Conservation (phyloP, 1,140 invertebrate genomes). For the Heliconius hermathena region DNA sequence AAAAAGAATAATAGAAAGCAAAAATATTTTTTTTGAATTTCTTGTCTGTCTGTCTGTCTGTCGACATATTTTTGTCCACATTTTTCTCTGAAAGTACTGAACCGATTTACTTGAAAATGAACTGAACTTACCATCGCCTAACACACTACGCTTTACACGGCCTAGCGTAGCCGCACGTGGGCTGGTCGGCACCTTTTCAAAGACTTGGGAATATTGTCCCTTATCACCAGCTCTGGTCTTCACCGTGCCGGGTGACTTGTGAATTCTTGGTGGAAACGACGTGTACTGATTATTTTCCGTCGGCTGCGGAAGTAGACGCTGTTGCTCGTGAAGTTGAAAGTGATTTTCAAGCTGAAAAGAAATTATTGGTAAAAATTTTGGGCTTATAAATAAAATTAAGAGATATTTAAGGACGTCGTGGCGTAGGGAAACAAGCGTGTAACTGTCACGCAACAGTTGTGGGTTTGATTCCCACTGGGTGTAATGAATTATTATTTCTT, state of each 20-base stretch:
- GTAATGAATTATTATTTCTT: too few relatives aligned
- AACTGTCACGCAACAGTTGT: too few relatives aligned
- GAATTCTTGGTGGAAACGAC: constrained; percentile 67
- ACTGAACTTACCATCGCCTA: constrained; percentile 66
- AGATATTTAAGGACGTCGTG: too few relatives aligned
- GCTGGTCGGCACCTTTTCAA: constrained; percentile 70
- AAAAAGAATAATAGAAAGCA: too few relatives aligned
- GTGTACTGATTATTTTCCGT: constrained; percentile 74
- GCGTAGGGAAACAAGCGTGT: too few relatives aligned
- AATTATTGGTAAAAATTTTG: neutral
- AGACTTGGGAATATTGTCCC: constrained; percentile 78
- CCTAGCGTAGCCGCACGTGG: constrained; percentile 72
- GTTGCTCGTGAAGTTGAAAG: constrained; percentile 78
- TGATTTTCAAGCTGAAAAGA: constrained; percentile 70
- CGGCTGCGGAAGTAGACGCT: constrained; percentile 70
- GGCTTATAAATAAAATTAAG: too few relatives aligned
- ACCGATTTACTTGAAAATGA: too few relatives aligned
- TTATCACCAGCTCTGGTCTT: constrained; percentile 66
- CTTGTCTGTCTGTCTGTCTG: too few relatives aligned
- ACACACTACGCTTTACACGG: constrained; percentile 65
- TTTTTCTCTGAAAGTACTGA: too few relatives aligned
- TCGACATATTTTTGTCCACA: too few relatives aligned
- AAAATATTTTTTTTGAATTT: too few relatives aligned
- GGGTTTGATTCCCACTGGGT: too few relatives aligned
- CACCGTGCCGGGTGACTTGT: constrained; percentile 63